Percentiles rank a stretch among this genome's conserved stretches.
Evolutionary conservation across 2,888 invertebrate genomes (phyloP).

Genomic region (Dryococelus australis): DNA sequence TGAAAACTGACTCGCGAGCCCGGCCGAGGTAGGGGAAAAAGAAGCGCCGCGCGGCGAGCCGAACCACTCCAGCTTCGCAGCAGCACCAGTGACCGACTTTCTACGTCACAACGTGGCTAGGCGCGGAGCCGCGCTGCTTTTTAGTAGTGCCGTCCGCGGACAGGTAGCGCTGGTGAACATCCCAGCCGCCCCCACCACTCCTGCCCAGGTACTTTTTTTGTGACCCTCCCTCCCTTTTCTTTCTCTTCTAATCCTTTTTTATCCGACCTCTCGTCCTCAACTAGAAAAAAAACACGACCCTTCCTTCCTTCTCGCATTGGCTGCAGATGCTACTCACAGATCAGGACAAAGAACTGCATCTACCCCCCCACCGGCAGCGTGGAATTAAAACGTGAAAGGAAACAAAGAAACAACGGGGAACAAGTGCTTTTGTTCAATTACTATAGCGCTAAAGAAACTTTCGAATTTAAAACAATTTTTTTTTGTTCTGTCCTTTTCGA

Average conservation of each 20-base stretch:
- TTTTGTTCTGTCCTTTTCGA: too few relatives aligned
- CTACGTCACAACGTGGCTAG: neutral
- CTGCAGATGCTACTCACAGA: neutral
- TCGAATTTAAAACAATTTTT: too few relatives aligned
- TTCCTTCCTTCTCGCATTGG: neutral
- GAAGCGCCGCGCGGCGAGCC: too few relatives aligned
- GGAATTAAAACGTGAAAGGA: too few relatives aligned
- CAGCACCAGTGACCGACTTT: conserved; percentile 5
- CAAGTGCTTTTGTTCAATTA: too few relatives aligned
- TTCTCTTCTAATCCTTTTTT: neutral
- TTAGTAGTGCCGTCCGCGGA: neutral
- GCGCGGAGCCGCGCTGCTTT: neutral
- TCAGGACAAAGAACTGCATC: neutral
- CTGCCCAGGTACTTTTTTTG: neutral
- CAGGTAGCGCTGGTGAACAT: conserved; percentile 1
- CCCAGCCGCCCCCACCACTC: neutral
- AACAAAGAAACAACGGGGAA: too few relatives aligned
- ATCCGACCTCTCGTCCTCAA: neutral
- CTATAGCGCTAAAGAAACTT: too few relatives aligned
- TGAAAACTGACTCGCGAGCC: too few relatives aligned
- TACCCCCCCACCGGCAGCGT: too few relatives aligned
- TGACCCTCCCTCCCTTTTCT: neutral
- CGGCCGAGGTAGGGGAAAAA: too few relatives aligned
- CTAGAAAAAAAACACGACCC: neutral
- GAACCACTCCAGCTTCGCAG: neutral